A percentile compares a stretch with the other conserved stretches of the same genome.
These are phyloP conservation scores for Zygogramma bicolorata DNA, from an alignment of 2,888 invertebrate genomes.

Conservation along the genomic window DNA sequence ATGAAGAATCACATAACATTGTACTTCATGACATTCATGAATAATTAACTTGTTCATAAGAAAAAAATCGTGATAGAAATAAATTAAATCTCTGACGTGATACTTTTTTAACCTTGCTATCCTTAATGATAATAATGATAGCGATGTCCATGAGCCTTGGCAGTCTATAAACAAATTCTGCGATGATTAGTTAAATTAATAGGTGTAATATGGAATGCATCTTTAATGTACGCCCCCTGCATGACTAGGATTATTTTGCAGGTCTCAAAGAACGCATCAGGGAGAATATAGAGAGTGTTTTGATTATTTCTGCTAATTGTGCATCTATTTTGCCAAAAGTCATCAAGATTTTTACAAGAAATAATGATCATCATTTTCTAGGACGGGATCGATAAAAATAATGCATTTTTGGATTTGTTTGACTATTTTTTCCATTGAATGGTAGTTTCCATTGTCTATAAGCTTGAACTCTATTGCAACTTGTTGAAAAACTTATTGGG, in stretches of 20 bases:
- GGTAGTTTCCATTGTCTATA: too few relatives aligned
- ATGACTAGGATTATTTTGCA: neutral
- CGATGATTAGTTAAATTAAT: slow-evolving; percentile 16
- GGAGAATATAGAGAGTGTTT: too few relatives aligned
- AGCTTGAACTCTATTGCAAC: too few relatives aligned
- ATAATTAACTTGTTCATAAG: slow-evolving; percentile 19
- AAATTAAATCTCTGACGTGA: slow-evolving; percentile 34
- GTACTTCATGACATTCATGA: slow-evolving; percentile 12
- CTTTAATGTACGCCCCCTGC: slow-evolving; percentile 15
- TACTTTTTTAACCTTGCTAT: slow-evolving; percentile 36
- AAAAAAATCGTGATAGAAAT: slow-evolving; percentile 39
- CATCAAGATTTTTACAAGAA: too few relatives aligned
- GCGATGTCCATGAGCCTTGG: slow-evolving; percentile 24
- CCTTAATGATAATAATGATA: slow-evolving; percentile 30
- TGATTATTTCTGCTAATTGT: too few relatives aligned
- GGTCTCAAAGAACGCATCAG: neutral
- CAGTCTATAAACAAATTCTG: slow-evolving; percentile 21
- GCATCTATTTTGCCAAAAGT: too few relatives aligned
- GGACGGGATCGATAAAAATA: too few relatives aligned
- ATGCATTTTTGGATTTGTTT: too few relatives aligned
- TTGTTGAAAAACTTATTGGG: too few relatives aligned
- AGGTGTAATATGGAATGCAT: slow-evolving; percentile 32
- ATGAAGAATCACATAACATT: slow-evolving; percentile 11
- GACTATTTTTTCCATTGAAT: too few relatives aligned
- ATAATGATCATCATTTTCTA: too few relatives aligned